These are phyloP conservation scores for Shargacucullia verbasci DNA, from an alignment of 2,888 invertebrate species.

Conservation along the genomic window DNA sequence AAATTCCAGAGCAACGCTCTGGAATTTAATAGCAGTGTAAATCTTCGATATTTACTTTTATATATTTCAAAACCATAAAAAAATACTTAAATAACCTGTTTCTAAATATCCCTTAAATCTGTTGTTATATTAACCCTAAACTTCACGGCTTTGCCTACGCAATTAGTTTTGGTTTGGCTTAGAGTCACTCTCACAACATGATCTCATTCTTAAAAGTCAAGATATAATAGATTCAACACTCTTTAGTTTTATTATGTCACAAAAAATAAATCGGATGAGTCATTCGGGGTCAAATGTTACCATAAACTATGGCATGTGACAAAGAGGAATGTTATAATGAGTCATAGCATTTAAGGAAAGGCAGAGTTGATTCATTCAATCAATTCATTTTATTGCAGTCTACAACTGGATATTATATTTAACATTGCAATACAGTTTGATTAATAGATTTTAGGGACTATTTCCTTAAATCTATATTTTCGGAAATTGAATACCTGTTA, in stretches of 20 bases:
- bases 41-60: no score
- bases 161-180: constrained; percentile 4
- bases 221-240: constrained; percentile 23
- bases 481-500: no score
- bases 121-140: constrained; percentile 10
- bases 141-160: not conserved
- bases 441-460: no score
- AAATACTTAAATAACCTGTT: no score
- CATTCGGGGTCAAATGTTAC: constrained; percentile 44
- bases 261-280: constrained; percentile 37
- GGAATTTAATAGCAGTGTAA: no score
- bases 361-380: constrained; percentile 3
- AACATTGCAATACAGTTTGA: no score
- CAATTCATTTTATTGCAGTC: no score
- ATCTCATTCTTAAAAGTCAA: constrained; percentile 10
- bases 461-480: no score
- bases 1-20: no score
- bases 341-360: constrained; percentile 24
- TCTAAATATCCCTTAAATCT: not conserved
- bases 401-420: no score
- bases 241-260: constrained; percentile 21
- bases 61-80: no score
- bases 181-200: constrained; percentile 11
- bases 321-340: constrained; percentile 28
- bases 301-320: constrained; percentile 33